Evolutionary conservation across 2,888 invertebrate genomes (phyloP), one percentile per base, ranked within the genome.

Genomic region (Mellilla xanthometata): DNA sequence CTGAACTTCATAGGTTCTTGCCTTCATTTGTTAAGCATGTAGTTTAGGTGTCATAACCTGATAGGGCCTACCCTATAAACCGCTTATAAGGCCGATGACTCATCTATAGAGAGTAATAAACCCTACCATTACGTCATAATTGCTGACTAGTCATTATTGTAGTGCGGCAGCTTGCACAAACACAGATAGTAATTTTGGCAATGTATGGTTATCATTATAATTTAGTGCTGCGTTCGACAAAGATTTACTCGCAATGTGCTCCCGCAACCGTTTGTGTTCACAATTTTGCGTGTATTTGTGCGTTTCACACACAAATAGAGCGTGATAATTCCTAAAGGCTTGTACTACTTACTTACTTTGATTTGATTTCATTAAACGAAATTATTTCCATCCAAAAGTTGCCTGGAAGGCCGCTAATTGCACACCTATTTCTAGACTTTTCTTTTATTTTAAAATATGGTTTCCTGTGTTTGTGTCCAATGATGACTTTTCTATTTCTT

Each of bases 31-130:
- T n/a, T n/a, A n/a, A n/a, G n/a, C 7, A 27, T 15, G 15, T 38
- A 27, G 9, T 15, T 7, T 33, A 29, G 15, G 28, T 22, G 10
- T 22, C 29, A 6, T 34, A 45, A 11, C 12, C 10, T 23, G 12
- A 39, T 26, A 23, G 23, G n/a, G 28, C 10, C n/a, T 23, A 23
- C 12, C 15, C 30, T 23, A 34, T 30, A 39, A 33, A 26, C 19
- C 39, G 15, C 30, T 45, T 29, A 34, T 27, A 19, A 24, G 34
- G 9, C 30, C 34, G 34, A 35, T 45, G 39, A 39, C 29, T 39
- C 39, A 29, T 33, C 27, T 27, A 44, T 26, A 2, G 13, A 22
- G 9, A 24, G 24, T 45, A 44, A 39, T 44, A 38, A 43, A 44
- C 45, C 45, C 39, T 10, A 29, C 24, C 34, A 26, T 39, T 39